Conservation (phyloP, 2,888 invertebrate genomes). For the Apamea anceps region DNA sequence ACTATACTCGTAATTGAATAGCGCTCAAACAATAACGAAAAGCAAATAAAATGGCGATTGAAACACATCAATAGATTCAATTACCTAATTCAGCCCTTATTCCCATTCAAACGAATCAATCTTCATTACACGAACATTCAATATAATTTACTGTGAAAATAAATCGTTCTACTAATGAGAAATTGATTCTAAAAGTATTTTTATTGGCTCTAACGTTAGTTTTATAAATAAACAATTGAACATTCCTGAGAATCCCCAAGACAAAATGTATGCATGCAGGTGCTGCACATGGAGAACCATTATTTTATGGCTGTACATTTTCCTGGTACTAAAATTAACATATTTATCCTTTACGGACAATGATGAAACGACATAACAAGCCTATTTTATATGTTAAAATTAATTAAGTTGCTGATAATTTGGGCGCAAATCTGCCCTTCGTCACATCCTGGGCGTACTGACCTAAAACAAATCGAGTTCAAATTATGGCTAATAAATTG, state of each 20-base stretch:
- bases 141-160: constrained; percentile 43
- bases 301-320: constrained; percentile 32
- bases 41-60: constrained; percentile 39
- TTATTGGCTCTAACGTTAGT: constrained; percentile 70
- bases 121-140: constrained; percentile 43
- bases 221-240: constrained; percentile 69
- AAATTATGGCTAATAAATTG: constrained; percentile 77
- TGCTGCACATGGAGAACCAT: constrained; percentile 18
- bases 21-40: constrained; percentile 25
- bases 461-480: constrained; percentile 63
- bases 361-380: constrained; percentile 30
- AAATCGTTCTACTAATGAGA: constrained; percentile 53
- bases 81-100: constrained; percentile 38
- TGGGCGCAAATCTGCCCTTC: constrained; percentile 43
- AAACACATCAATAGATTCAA: constrained; percentile 51
- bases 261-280: constrained; percentile 36
- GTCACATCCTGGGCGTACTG: constrained; percentile 56
- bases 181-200: constrained; percentile 67
- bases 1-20: constrained; percentile 35
- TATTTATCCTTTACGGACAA: constrained; percentile 36
- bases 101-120: constrained; percentile 44
- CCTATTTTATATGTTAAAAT: constrained; percentile 36
- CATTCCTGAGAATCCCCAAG: constrained; percentile 45
- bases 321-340: constrained; percentile 43
- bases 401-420: constrained; percentile 41